Base-by-base conservation (phyloP, 2,797 vertebrate genomes). In the Dermochelys coriacea region DNA sequence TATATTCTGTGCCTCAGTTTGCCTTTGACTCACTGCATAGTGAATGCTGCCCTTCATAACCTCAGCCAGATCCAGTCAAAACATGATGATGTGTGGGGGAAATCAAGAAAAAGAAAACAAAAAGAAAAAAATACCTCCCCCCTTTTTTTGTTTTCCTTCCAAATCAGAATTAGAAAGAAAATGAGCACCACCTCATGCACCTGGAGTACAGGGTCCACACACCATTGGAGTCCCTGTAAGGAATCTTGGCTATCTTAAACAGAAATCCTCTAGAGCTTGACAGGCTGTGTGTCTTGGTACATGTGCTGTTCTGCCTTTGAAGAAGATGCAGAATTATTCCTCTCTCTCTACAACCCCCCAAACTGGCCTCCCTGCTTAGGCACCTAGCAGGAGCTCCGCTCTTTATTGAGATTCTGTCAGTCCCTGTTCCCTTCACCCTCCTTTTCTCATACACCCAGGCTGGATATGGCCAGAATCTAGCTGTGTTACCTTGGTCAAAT, bases 1-100 rank as follows among this genome's bases (percentile, higher is more conserved):
- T 3, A 6, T 80, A 25, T 55, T 50, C 2, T 25, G 12, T 4
- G 1, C 4, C 2, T 86, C 71, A 5, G 3, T 9, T 3, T 84
- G 9, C 1, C 54, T 90, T 85, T 52, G 77, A 82, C 1, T 25
- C 64, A 37, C 0, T 27, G 12, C 14, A 51, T 5, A 47, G 12
- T 25, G 61, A 64, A 64, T 41, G 52, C 5, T 5, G 41, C 3
- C 23, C 21, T 2, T 74, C 88, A 25, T 9, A 83, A 6, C 68
- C 90, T 81, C 37, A 61, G 25, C 2, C 12, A 79, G 27, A 81
- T 25, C 1, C 5, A 37, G 5, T 34, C 41, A 68, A 68, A 68
- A 68, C 34, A 68, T 68, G 34, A n/a, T 18, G 61, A 12, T 9
- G 31, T 4, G 19, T 74, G 5, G 9, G 11, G 12, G 57, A 88